Evolutionary conservation across 2,113 vertebrate genomes (phyloP), one percentile per base, ranked within the genome.

Genomic region (Esox niger): DNA sequence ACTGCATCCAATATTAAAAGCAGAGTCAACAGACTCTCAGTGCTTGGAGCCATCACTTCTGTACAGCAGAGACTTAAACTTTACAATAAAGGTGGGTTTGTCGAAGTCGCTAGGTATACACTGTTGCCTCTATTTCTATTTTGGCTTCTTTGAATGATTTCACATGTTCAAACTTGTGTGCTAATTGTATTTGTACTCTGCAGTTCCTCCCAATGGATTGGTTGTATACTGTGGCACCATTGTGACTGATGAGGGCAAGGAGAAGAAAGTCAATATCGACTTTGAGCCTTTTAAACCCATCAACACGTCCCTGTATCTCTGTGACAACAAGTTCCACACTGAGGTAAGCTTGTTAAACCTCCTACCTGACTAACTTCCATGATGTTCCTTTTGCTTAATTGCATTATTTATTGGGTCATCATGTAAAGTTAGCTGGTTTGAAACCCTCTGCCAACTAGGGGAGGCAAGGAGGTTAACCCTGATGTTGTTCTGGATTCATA

Each of bases 201-300:
- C 86, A 99, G 97, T 99, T 92, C 97, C 97, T 89, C 97, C 95
- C 74, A 99, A 99, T 88, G 97, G 97, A 81, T 92, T 99, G 87
- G 97, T 99, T 84, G 97, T 99, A 86, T 99, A 99, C 90, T 99
- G 97, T 93, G 97, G 97, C 88, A 99, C 97, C 90, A 99, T 99
- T 89, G 96, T 99, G 86, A 99, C 97, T 73, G 96, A 99, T 85
- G 97, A 99, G 93, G 97, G 97, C 88, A 99, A 99, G 88, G 97
- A 99, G 89, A 99, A 99, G 90, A 99, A 99, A 93, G 97, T 99
- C 77, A 99, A 99, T 90, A 99, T 99, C 69, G 97, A 99, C 90
- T 99, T 99, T 90, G 97, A 99, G 88, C 97, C 97, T 89, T 99
- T 99, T 89, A 99, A 99, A 92, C 97, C 97, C 89, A 99, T 99